These are phyloP conservation scores for Forbesichthys agassizii DNA, from an alignment of 2,113 vertebrate species.

Conservation along the genomic window DNA sequence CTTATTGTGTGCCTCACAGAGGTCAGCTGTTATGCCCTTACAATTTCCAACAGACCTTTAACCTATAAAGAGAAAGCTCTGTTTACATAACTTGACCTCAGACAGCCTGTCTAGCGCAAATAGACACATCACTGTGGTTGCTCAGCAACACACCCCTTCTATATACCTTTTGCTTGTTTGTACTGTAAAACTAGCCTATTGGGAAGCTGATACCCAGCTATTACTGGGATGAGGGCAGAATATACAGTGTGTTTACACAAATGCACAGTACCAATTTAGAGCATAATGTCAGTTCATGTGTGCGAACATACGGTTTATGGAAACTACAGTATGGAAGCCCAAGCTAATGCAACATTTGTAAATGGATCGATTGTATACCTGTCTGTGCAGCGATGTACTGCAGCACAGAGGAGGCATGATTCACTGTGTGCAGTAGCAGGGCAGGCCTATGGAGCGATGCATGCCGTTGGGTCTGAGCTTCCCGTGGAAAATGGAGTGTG, in stretches of 20 bases:
- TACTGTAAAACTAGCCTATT: conserved; percentile 35
- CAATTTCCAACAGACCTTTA: conserved; percentile 10
- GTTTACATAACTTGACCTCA: conserved; percentile 15
- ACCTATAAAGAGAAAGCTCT: neutral
- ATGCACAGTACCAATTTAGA: neutral
- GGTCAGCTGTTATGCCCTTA: conserved; percentile 16
- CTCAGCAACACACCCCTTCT: conserved; percentile 30
- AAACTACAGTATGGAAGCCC: neutral
- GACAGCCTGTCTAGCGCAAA: conserved; percentile 29
- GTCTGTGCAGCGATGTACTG: neutral
- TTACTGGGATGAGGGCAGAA: conserved; percentile 15
- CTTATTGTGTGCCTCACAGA: neutral
- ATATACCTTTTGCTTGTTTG: conserved; percentile 41
- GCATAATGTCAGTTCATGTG: neutral
- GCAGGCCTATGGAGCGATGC: neutral
- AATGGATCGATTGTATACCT: neutral
- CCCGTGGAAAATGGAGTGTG: conserved; percentile 49
- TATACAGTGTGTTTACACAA: neutral
- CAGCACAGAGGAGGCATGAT: conserved; percentile 27
- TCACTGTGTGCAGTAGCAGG: conserved; percentile 8
- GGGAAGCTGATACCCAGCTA: conserved; percentile 37
- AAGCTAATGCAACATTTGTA: neutral
- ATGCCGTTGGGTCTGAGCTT: conserved; percentile 5
- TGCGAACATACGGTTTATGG: neutral
- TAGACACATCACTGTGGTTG: conserved; percentile 29